Conservation (phyloP, 2,888 invertebrate species). For the Leucozona laternaria region DNA sequence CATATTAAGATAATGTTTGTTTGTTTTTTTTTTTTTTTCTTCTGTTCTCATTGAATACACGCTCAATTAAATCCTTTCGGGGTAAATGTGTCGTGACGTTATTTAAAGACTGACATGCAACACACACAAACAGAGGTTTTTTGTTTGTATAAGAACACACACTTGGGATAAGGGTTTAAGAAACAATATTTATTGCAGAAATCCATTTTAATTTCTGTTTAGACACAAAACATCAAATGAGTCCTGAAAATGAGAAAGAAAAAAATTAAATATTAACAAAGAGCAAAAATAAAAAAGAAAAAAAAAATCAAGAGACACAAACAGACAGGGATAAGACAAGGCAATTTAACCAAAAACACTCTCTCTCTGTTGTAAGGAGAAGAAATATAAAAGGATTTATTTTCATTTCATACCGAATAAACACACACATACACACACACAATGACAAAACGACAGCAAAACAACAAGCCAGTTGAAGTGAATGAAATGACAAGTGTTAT, state of each 20-base stretch:
- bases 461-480: constrained; percentile 25
- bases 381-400: constrained; percentile 50
- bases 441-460: neutral
- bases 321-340: constrained; percentile 67
- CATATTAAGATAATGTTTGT: constrained; percentile 12
- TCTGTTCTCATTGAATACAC: constrained; percentile 30
- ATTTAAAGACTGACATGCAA: constrained; percentile 30
- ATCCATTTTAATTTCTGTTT: constrained; percentile 73
- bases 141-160: neutral
- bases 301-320: constrained; percentile 28
- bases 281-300: neutral
- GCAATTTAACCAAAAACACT: constrained; percentile 60
- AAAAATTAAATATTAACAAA: constrained; percentile 45
- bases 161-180: constrained; percentile 14
- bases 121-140: constrained; percentile 20
- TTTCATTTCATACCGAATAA: constrained; percentile 28
- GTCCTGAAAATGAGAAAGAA: constrained; percentile 51
- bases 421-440: constrained; percentile 6
- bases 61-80: constrained; percentile 46
- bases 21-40: constrained; percentile 48
- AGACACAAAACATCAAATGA: constrained; percentile 75
- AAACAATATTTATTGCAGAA: constrained; percentile 63
- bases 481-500: constrained; percentile 73
- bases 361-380: constrained; percentile 6
- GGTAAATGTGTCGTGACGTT: constrained; percentile 29